Evolutionary conservation across 2,113 vertebrate species (phyloP), one percentile per base, ranked within the genome.

Genomic region (Xiphophorus maculatus): DNA sequence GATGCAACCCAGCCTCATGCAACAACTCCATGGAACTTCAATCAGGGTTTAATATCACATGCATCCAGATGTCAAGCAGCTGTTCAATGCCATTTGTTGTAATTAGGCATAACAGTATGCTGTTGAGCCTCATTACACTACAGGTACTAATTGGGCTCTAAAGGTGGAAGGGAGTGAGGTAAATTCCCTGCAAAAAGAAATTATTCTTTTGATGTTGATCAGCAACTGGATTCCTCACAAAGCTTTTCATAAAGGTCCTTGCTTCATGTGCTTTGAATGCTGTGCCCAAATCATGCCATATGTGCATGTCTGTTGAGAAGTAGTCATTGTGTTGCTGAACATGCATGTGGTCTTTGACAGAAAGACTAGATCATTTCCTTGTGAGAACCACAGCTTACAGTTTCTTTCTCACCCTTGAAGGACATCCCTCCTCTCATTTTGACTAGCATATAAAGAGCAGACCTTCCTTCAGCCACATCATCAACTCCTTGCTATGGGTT

Each of bases 11-110:
- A 87, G 69, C 68, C 63, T 54, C 79, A 42, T 4, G 28, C 37
- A 22, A 81, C 79, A 79, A 66, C 70, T 69, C 74, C 74, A 80
- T 63, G 35, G 71, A 85, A 77, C 63, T 78, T 27, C 33, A 33
- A 80, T 82, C 63, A 61, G 75, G 66, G 76, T 69, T 69, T 64
- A 17, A 33, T 60, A 67, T 71, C 61, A 54, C 84, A 65, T 88
- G 91, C 77, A 85, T 86, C 84, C 90, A 84, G 73, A 89, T 91
- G 92, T 92, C 87, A 78, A 58, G 89, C 72, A 90, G 87, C 90
- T 93, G 93, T 88, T 91, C 93, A 93, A 94, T 89, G 85, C 87
- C 84, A 92, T 93, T 89, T 90, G 91, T 91, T 91, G 91, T 95
- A 92, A 93, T 95, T 92, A 92, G 91, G 94, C 90, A 90, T 66